Percentiles rank a stretch among this genome's conserved stretches.
Evolutionary conservation across 2,797 vertebrate genomes (phyloP).

Genomic region (Peromyscus aztecus): DNA sequence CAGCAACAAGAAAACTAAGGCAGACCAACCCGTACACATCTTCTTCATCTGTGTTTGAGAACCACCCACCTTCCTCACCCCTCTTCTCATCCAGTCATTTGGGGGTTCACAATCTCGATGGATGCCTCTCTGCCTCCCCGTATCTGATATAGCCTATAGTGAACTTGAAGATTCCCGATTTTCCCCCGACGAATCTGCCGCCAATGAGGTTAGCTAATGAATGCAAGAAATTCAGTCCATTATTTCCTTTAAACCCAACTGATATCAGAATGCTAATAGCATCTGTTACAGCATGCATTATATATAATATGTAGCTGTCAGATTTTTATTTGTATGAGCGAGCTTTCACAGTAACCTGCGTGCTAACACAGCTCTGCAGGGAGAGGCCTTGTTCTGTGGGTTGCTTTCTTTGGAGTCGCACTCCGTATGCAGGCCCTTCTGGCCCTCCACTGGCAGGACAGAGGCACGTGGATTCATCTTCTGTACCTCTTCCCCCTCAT

Average conservation of each 20-base stretch:
- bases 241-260: not conserved
- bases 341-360: not conserved
- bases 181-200: not conserved
- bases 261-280: constrained; percentile 19
- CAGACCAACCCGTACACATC: not conserved
- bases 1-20: not conserved
- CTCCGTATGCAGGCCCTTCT: not conserved
- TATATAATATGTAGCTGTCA: not conserved
- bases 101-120: not conserved
- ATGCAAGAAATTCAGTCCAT: not conserved
- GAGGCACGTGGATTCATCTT: not conserved
- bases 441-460: not conserved
- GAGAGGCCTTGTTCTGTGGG: not conserved
- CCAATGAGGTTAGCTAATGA: not conserved
- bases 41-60: not conserved
- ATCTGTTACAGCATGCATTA: not conserved
- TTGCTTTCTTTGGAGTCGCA: not conserved
- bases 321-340: not conserved
- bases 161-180: not conserved
- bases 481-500: not conserved
- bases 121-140: not conserved
- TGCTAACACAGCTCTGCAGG: not conserved
- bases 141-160: not conserved
- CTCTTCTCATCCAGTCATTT: not conserved
- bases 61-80: not conserved